Evolutionary conservation across 2,888 invertebrate genomes (phyloP).

Genomic region (Eutolmus rufibarbis): DNA sequence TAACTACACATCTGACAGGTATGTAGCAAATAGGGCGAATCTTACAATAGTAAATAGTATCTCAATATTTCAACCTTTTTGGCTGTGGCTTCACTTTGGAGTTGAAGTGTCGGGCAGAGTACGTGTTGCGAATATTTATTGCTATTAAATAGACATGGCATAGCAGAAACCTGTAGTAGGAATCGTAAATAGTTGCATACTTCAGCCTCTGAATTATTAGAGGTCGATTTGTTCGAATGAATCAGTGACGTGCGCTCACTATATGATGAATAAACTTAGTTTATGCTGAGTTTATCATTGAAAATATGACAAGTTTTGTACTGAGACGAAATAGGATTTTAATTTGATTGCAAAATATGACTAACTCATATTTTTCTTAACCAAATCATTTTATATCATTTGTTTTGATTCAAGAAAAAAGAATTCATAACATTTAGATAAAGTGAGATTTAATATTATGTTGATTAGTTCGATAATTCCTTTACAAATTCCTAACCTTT

Average conservation of each 20-base stretch:
- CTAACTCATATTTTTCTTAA: not conserved
- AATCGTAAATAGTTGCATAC: not conserved
- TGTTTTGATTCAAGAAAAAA: no score
- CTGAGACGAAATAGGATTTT: conserved; percentile 3
- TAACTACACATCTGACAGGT: not conserved
- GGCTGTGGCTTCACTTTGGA: not conserved
- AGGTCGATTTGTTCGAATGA: conserved; percentile 5
- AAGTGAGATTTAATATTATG: no score
- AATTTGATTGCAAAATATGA: not conserved
- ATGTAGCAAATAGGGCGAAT: not conserved
- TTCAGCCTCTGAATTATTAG: not conserved
- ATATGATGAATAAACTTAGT: not conserved
- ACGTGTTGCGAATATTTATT: conserved; percentile 13
- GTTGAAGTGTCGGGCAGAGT: not conserved
- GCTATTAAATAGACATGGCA: not conserved
- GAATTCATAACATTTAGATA: no score
- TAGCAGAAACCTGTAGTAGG: not conserved
- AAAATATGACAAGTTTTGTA: not conserved
- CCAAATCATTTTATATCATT: no score
- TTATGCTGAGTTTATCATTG: not conserved
- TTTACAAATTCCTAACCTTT: no score
- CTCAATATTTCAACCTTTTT: not conserved
- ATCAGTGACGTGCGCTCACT: not conserved
- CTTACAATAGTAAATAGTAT: not conserved
- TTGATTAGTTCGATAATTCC: no score